Base-by-base conservation (phyloP, 2,113 vertebrate genomes). In the Triplophysa dalaica region DNA sequence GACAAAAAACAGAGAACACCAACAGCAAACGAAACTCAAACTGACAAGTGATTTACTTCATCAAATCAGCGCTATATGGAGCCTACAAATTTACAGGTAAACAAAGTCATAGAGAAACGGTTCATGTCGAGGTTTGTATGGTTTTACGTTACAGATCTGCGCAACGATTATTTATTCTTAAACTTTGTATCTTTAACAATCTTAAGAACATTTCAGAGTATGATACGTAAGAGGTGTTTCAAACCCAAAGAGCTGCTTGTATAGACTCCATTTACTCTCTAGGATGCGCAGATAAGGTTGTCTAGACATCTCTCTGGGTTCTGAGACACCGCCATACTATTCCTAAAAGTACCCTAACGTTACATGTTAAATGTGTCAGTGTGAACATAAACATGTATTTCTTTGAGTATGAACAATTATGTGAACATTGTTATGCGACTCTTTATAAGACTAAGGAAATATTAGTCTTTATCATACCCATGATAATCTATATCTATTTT, bases 71-170 rank as follows among this genome's bases (percentile, higher is more conserved):
- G 56, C 56, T 17, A 2, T 41, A 93, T 93, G 92, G 92, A 92
- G 74, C 90, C 89, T 8, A 91, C 91, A 2, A 93, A 85, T 72
- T 83, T 92, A 63, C 91, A 93, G 92, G 92, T 93, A 89, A 87
- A 19, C 9, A 48, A n/a, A 22, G 3, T 21, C 5, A 26, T 41
- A 19, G 43, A 8, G 14, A 58, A 60, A 64, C 52, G 3, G 24
- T 16, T 5, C 29, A n/a, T 48, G 38, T 77, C 14, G 50, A 33
- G 4, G 19, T 80, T 38, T 38, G 17, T 33, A 38, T 33, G 29
- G 2, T 68, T 48, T 16, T 21, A 21, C 45, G 45, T 58, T n/a
- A 17, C 68, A 29, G 45, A 17, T 6, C 11, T 19, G 8, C 21
- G n/a, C 13, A n/a, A 61, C 54, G 54, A 58, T 21, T 19, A 11